Evolutionary conservation across 1,140 invertebrate species (phyloP).

Genomic region (Drosophila pseudoananassae): DNA sequence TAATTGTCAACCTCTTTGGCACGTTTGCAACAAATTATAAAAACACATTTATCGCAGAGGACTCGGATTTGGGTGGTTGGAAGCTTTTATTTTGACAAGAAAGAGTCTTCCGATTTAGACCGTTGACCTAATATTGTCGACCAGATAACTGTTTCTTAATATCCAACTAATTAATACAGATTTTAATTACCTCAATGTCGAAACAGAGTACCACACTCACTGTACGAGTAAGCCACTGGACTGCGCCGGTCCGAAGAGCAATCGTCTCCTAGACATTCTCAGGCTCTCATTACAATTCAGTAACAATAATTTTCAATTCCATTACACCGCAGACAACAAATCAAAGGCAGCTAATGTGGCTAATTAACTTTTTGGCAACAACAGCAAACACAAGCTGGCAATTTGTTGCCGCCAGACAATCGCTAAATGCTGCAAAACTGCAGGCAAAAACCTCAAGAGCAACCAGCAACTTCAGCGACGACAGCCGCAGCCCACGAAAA

Average conservation of each 20-base stretch:
- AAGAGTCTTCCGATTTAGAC: conserved; percentile 10
- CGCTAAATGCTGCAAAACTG: conserved; percentile 66
- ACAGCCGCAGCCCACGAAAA: conserved; percentile 66
- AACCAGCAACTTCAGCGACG: conserved; percentile 35
- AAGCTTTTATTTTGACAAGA: conserved; percentile 11
- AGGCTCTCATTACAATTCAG: conserved; percentile 40
- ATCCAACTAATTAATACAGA: too few relatives aligned
- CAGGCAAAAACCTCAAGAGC: conserved; percentile 9
- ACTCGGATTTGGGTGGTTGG: neutral
- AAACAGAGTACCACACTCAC: too few relatives aligned
- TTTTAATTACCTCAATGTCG: too few relatives aligned
- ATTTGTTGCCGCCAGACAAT: conserved; percentile 66
- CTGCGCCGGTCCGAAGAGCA: conserved; percentile 14
- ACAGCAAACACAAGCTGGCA: conserved; percentile 44
- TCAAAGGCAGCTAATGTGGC: conserved; percentile 75
- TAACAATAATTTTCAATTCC: conserved; percentile 32
- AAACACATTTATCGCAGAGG: conserved; percentile 40
- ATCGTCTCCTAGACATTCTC: conserved; percentile 21
- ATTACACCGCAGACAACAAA: conserved; percentile 55
- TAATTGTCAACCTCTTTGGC: conserved; percentile 75
- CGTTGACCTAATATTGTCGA: too few relatives aligned
- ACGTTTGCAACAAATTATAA: conserved; percentile 73
- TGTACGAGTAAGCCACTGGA: neutral
- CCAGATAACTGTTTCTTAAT: too few relatives aligned
- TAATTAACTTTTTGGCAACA: conserved; percentile 70